Base-by-base conservation (phyloP, 92 coral and sea anemone species). In the Zoanthus sociatus region DNA sequence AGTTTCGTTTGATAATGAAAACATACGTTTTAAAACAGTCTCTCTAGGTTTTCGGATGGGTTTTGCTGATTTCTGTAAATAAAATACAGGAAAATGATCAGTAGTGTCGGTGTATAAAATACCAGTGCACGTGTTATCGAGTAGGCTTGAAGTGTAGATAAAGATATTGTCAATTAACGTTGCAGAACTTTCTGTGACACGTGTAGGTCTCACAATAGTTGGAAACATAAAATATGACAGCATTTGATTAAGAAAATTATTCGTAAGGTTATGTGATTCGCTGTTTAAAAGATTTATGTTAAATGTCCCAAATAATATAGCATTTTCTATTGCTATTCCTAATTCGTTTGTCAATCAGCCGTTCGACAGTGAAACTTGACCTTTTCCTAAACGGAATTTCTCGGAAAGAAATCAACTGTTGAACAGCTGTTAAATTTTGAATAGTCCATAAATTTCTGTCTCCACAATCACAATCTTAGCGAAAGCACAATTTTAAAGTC, bases 161-260 rank as follows among this genome's bases (percentile, higher is more conserved):
- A 73, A 73, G 13, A 51, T 76, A 31, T 11, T 76, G 53, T 51
- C 81, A n/a, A 50, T 51, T 64, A 76, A 50, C 3, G 64, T 51
- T 76, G 66, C 79, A 45, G 79, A 17, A 17, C 46, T 46, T 45
- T 46, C 47, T 33, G 78, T 45, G 46, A 45, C 55, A n/a, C 78
- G 33, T 44, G 58, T 45, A 46, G 78, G 64, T 51, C 7, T 76
- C 21, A 76, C 61, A 48, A 46, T 76, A 9, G 42, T 17, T 48
- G 61, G 63, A 76, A 48, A 6, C 67, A 53, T 3, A 53, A 50
- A 6, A 32, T 51, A 76, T 51, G 44, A 53, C 26, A 48, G 11
- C 81, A 77, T 55, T 30, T 53, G 82, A 37, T 75, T 75, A 26
- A 75, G 79, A 75, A 75, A 75, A 26, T 48, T 17, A 2, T 20